These are phyloP conservation scores for Gambusia yucatana DNA, from an alignment of 2,797 vertebrate genomes.

Conservation along the genomic window DNA sequence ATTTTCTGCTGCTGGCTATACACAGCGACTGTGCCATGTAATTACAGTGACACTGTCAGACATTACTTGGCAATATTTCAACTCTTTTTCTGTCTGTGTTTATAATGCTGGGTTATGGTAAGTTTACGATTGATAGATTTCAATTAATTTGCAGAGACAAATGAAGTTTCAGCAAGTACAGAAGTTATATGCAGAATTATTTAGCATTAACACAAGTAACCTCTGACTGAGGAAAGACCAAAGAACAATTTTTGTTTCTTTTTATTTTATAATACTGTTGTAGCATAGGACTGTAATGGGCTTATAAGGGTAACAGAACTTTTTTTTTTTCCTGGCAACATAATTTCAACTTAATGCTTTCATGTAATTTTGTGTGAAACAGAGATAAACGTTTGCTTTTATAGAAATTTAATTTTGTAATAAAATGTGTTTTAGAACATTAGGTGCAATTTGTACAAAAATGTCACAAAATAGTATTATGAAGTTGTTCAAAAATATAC, in stretches of 20 bases:
- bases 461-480: background rate
- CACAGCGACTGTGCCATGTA: background rate
- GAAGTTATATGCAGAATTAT: background rate
- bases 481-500: background rate
- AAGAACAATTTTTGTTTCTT: background rate
- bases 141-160: background rate
- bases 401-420: background rate
- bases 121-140: background rate
- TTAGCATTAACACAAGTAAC: background rate
- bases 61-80: background rate
- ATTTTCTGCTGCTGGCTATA: background rate
- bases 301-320: background rate
- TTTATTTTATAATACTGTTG: background rate
- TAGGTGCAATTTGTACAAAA: background rate
- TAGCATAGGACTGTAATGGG: background rate
- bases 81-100: background rate
- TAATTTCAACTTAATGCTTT: background rate
- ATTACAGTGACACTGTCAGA: slow-evolving; percentile 6
- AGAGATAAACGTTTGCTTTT: background rate
- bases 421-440: background rate
- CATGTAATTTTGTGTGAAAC: background rate
- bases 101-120: background rate
- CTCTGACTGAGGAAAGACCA: background rate
- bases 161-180: background rate
- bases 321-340: background rate